Evolutionary conservation across 2,797 vertebrate species (phyloP).

Genomic region (Cuniculus paca): DNA sequence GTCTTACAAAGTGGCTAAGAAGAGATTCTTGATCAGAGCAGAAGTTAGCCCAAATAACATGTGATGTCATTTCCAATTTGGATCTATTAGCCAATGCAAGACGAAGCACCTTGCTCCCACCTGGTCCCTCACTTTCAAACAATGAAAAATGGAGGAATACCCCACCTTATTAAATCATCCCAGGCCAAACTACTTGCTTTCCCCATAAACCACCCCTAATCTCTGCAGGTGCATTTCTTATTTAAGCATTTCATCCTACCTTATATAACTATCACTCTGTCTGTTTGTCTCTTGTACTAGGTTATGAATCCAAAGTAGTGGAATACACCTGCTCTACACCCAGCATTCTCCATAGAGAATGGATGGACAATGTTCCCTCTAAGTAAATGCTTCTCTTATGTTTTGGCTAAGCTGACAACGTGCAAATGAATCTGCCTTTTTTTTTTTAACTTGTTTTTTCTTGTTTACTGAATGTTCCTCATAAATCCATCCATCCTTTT

Average conservation of each 20-base stretch:
- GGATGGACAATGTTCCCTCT: no score
- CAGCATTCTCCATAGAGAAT: fast-evolving
- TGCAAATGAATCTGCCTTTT: neutral
- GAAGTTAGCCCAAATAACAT: neutral
- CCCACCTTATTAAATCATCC: no score
- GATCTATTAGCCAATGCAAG: neutral
- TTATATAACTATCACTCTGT: neutral
- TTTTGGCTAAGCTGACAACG: neutral
- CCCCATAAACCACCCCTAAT: fast-evolving
- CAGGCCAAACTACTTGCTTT: fast-evolving
- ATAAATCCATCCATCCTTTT: neutral
- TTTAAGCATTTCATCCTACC: neutral
- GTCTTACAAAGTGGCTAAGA: neutral
- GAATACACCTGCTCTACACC: neutral
- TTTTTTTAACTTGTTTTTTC: no score
- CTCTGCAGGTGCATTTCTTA: neutral
- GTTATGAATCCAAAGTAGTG: no score
- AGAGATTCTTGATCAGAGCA: neutral
- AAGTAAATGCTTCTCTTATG: no score
- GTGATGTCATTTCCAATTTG: neutral
- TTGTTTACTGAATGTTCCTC: neutral
- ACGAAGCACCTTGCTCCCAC: neutral
- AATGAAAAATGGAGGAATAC: neutral
- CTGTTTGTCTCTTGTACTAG: neutral
- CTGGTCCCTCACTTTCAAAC: neutral